A percentile compares a stretch with the other conserved stretches of the same genome.
Conservation (phyloP, 2,113 vertebrate species). For the Montifringilla adamsi region DNA sequence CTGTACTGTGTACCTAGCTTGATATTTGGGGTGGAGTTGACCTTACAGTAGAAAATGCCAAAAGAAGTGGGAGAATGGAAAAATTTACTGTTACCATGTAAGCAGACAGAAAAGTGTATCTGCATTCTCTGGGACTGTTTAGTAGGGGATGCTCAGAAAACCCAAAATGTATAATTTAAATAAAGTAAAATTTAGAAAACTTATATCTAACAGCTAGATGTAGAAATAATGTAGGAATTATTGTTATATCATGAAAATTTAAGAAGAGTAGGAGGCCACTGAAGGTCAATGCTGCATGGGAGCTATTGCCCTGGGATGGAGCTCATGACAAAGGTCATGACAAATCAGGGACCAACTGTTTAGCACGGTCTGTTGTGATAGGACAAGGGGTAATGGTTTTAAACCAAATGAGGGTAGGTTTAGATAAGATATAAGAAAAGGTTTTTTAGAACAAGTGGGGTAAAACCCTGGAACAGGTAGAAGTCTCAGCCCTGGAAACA, state of each 20-base stretch:
- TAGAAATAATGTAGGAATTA: neutral
- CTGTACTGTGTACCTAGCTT: neutral
- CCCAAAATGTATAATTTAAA: neutral
- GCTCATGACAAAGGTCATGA: neutral
- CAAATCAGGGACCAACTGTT: neutral
- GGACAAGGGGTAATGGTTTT: neutral
- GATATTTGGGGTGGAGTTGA: neutral
- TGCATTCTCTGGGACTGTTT: neutral
- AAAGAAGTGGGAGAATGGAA: neutral
- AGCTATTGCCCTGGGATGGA: neutral
- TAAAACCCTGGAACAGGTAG: neutral
- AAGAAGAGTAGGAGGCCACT: neutral
- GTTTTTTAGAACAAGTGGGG: neutral
- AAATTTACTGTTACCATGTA: neutral
- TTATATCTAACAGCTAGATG: neutral
- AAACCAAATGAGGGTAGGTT: neutral
- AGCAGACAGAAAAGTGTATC: neutral
- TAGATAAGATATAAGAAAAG: neutral
- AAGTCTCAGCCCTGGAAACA: neutral
- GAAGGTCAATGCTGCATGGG: neutral
- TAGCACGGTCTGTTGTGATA: neutral
- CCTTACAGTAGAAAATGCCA: conserved; percentile 14
- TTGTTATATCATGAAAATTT: neutral
- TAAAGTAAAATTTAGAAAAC: neutral
- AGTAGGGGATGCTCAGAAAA: neutral